Conservation (phyloP, 2,113 vertebrate genomes). For the Ageneiosus marmoratus region DNA sequence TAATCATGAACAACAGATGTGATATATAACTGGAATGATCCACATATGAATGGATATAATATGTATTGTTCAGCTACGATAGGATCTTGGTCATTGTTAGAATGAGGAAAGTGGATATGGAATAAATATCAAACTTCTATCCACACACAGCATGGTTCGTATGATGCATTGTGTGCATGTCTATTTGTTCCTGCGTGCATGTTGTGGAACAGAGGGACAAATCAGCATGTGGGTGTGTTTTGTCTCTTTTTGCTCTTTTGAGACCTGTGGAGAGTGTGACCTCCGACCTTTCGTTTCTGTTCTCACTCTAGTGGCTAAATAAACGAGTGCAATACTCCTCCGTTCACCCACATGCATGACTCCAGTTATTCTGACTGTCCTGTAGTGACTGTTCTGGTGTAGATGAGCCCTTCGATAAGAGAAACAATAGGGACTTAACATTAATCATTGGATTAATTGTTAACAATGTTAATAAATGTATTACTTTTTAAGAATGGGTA, state of each 20-base stretch:
- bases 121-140: not conserved
- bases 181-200: conserved; percentile 25
- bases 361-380: not conserved
- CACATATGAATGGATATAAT: not conserved
- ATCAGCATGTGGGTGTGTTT: conserved; percentile 49
- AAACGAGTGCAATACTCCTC: conserved; percentile 29
- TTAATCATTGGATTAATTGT: not conserved
- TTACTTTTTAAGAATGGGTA: not conserved
- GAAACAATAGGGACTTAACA: not conserved
- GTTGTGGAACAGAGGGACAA: conserved; percentile 9
- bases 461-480: not conserved
- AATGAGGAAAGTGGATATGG: not conserved
- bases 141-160: conserved; percentile 11
- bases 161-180: conserved; percentile 1
- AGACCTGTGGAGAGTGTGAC: conserved; percentile 51
- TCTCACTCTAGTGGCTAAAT: conserved; percentile 48
- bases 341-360: not conserved
- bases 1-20: not conserved
- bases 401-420: not conserved
- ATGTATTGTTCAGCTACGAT: not conserved
- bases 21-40: not conserved
- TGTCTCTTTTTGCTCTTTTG: conserved; percentile 53
- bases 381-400: not conserved
- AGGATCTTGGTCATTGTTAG: not conserved
- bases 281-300: conserved; percentile 45